Base-by-base conservation (phyloP, 2,888 invertebrate genomes). In the Hyposoter didymator region DNA sequence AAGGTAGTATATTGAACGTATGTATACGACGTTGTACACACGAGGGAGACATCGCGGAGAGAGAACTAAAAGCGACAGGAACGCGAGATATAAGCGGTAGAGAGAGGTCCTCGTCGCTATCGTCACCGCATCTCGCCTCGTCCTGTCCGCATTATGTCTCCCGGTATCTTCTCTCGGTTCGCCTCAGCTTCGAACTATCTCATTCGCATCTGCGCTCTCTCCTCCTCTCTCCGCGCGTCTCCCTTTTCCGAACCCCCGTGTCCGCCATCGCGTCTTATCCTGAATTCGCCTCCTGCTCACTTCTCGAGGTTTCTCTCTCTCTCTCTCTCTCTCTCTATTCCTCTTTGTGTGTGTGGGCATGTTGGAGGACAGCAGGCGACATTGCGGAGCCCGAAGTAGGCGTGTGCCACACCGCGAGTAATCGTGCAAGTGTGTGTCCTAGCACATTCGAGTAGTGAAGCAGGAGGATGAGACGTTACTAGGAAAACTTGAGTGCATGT, bases 121-220 rank as follows among this genome's bases (percentile, higher is more conserved):
- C 89, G 87, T 84, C 80, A 85, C 87, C 87, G 84, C 87, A 89
- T 89, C 89, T 85, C 86, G 87, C 85, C 84, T 89, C 89, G 88
- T 89, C 88, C 88, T 88, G 88, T 89, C 88, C 88, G 85, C 88
- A 89, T 89, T 89, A 89, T 88, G 88, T 88, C 88, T 81, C 82
- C 76, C 69, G 84, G 83, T 88, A 87, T 87, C 86, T 87, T 78
- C 75, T 85, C 84, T 84, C 64, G 84, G 84, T 88, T 78, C 85
- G 84, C 84, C 85, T 87, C 84, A 84, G 82, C 79, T 84, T 66
- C 72, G 72, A 85, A 87, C 87, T 88, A 88, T 88, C 88, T 88
- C 87, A 82, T 87, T 82, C 87, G 86, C 88, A 88, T 88, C 88
- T 88, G 88, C 88, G 87, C 73, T 55, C 76, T 64, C 72, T 52